Evolutionary conservation across 2,113 vertebrate species (phyloP).

Genomic region (Ornithorhynchus anatinus): DNA sequence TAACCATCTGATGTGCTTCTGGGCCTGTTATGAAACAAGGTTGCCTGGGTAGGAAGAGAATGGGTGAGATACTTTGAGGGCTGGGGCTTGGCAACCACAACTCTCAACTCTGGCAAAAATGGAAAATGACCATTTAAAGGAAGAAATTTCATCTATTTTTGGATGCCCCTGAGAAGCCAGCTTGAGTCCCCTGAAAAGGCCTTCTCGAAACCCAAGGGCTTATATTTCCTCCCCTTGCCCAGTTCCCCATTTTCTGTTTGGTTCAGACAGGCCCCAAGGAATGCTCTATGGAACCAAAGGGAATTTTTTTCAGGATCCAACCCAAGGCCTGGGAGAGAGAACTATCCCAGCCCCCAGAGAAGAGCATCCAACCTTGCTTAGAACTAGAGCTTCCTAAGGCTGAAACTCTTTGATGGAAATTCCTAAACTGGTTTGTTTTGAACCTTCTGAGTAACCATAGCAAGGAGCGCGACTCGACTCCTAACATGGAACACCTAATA

Average conservation of each 20-base stretch:
- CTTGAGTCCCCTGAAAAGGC: neutral
- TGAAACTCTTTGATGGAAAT: constrained; percentile 61
- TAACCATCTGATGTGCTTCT: no score
- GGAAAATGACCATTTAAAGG: neutral
- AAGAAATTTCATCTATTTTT: no score
- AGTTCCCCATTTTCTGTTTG: neutral
- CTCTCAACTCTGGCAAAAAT: neutral
- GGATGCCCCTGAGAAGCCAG: neutral
- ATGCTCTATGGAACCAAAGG: no score
- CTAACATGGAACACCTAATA: constrained; percentile 75
- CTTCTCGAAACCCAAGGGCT: neutral
- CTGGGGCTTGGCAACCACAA: no score
- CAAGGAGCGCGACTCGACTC: constrained; percentile 73
- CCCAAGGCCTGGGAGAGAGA: constrained; percentile 6
- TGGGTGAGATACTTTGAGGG: no score
- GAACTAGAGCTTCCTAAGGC: constrained; percentile 35
- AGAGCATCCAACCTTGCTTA: constrained; percentile 15
- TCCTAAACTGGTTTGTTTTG: constrained; percentile 75
- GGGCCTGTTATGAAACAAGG: no score
- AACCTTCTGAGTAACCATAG: constrained; percentile 69
- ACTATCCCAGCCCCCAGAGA: constrained; percentile 12
- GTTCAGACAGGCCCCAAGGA: neutral
- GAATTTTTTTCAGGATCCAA: neutral
- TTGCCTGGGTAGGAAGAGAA: fast-evolving
- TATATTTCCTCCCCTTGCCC: constrained; percentile 12